Evolutionary conservation across 2,797 vertebrate genomes (phyloP).

Genomic region (Chaenodraco wilsoni): DNA sequence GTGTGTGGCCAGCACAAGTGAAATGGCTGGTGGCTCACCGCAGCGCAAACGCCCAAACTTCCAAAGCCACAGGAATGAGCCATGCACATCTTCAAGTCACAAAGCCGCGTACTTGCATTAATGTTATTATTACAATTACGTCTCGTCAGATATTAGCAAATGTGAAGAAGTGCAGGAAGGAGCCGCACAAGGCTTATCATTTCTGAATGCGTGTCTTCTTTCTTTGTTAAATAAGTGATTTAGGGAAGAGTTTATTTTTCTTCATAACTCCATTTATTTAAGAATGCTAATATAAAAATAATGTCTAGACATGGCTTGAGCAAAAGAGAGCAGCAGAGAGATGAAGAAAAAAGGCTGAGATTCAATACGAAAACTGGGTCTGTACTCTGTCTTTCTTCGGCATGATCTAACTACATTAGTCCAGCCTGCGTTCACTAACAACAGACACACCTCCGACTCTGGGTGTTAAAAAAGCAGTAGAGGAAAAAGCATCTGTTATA

Average conservation of each 20-base stretch:
- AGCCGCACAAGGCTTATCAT: conserved; percentile 27
- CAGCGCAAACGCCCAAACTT: conserved; percentile 66
- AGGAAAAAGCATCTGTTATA: conserved; percentile 19
- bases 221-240: conserved; percentile 48
- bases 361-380: conserved; percentile 81
- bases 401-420: conserved; percentile 23
- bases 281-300: conserved; percentile 46
- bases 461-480: conserved; percentile 23
- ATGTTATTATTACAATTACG: conserved; percentile 63
- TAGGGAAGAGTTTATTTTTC: conserved; percentile 57
- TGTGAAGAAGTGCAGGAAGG: conserved; percentile 61
- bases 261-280: conserved; percentile 56
- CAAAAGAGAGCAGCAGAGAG: conserved; percentile 19
- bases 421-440: conserved; percentile 32
- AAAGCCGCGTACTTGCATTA: conserved; percentile 45
- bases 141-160: conserved; percentile 54
- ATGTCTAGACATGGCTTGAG: conserved; percentile 38
- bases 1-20: conserved; percentile 52
- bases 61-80: conserved; percentile 67
- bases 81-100: conserved; percentile 70
- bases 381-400: conserved; percentile 28
- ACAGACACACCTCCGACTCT: conserved; percentile 17
- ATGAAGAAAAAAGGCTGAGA: conserved; percentile 43
- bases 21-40: conserved; percentile 69
- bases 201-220: conserved; percentile 32